A percentile compares a stretch with the other conserved stretches of the same genome.
phyloP scores from a whole-genome alignment of 2,797 vertebrate species.

The Rhynchonycteris naso region DNA sequence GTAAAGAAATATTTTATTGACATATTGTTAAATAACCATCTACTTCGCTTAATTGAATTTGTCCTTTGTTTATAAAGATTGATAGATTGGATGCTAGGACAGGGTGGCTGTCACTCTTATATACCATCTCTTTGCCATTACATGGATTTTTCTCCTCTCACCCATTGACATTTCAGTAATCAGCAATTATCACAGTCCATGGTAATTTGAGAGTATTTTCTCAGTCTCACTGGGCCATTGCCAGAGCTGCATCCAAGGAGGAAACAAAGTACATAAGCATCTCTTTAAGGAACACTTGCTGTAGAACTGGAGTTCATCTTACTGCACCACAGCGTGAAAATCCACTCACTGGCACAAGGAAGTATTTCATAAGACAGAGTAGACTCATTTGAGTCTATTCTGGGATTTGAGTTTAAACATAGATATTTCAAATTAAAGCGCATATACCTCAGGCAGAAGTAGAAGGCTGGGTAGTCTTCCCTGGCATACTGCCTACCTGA shows the following conservation, averaged over 20 bases:
- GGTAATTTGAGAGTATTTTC: constrained; percentile 79
- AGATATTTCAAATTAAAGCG: constrained; percentile 61
- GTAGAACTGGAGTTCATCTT: constrained; percentile 16
- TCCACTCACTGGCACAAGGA: constrained; percentile 48
- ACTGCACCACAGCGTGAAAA: constrained; percentile 43
- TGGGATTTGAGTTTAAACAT: constrained; percentile 50
- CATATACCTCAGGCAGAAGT: constrained; percentile 40
- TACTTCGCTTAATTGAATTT: constrained; percentile 87
- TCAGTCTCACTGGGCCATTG: constrained; percentile 63
- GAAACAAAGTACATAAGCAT: constrained; percentile 2
- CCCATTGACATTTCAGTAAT: constrained; percentile 75
- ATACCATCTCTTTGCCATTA: constrained; percentile 58
- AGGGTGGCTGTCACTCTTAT: constrained; percentile 67
- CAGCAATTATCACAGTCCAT: constrained; percentile 76
- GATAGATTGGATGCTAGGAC: constrained; percentile 69
- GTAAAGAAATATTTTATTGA: constrained; percentile 83
- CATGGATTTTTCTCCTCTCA: constrained; percentile 45
- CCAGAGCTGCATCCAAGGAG: constrained; percentile 63
- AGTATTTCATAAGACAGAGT: constrained; percentile 56
- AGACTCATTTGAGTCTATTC: neutral
- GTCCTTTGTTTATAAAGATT: constrained; percentile 78
- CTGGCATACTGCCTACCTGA: constrained; percentile 38
- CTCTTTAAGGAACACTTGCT: constrained; percentile 66
- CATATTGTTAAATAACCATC: constrained; percentile 84
- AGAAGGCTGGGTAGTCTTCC: constrained; percentile 17